Evolutionary conservation across 2,797 vertebrate species (phyloP), one percentile per base, ranked within the genome.

Genomic region (Sitta carolinensis): DNA sequence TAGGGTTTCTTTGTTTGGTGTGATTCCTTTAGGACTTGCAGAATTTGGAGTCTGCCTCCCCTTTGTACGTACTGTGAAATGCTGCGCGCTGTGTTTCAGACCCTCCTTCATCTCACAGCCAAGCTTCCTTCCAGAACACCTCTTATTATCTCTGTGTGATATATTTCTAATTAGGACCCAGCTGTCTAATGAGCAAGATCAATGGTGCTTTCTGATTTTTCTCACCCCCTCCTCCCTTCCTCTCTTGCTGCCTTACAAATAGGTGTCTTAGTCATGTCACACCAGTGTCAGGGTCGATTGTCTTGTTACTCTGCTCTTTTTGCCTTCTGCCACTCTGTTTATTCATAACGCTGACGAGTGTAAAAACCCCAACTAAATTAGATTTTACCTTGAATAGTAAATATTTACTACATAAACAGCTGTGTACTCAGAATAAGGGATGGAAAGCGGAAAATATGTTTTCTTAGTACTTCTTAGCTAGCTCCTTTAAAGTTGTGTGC

Each of bases 1-100:
- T 73, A 62, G 47, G n/a, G 47, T 83, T 85, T 85, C 91, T 97
- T 95, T 95, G 92, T 94, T 95, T 34, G 4, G 25, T 21, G 26
- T 1, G 4, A 64, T 76, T 89, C 92, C 78, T 78, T 52, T 72
- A 89, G 82, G 89, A 38, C 38, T 52, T 1, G 1, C 27, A 55
- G 79, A 75, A 69, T 64, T 84, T 89, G 78, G 84, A 59, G 91
- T 88, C 69, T 91, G 59, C 59, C n/a, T 69, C 14, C 25, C 5
- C 34, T 91, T 90, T 87, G 42, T 83, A 68, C 8, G 1, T 57
- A 26, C 27, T 47, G 66, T 72, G 54, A 62, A 48, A 29, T 55
- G 34, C 51, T 67, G 29, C 29, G 17, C 1, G 2, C 47, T 78
- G 45, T 68, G 36, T 76, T 93, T 92, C 51, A 84, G 43, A n/a